phyloP scores from a whole-genome alignment of 2,888 invertebrate species.

The Scaptomyza reducta region DNA sequence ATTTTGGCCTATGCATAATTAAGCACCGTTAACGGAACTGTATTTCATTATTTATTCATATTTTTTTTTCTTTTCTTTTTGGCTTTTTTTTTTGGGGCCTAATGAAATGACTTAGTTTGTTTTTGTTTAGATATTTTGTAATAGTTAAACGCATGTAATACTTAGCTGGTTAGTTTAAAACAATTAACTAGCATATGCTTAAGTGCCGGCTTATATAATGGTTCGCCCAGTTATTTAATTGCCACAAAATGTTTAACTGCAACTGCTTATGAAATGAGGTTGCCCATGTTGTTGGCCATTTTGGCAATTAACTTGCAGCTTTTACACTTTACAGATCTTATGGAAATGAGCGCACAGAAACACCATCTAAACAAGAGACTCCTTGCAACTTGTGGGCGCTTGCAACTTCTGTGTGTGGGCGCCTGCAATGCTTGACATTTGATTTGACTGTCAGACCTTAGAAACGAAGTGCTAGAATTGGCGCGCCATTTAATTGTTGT shows the following conservation, averaged over 20 bases:
- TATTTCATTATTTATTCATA: constrained; percentile 47
- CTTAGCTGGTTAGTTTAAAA: constrained; percentile 59
- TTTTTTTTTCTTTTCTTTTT: constrained; percentile 17
- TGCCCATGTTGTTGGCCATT: constrained; percentile 36
- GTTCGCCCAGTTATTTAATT: constrained; percentile 61
- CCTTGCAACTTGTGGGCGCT: constrained; percentile 25
- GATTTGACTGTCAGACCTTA: constrained; percentile 32
- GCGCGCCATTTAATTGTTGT: constrained; percentile 59
- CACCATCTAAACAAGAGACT: constrained; percentile 9
- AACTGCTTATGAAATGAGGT: constrained; percentile 73
- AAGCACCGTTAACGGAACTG: constrained; percentile 78
- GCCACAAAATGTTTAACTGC: constrained; percentile 68
- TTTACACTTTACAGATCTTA: constrained; percentile 51
- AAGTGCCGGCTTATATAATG: constrained; percentile 57
- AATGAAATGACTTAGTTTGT: constrained; percentile 56
- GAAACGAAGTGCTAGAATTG: constrained; percentile 57
- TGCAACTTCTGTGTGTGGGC: constrained; percentile 47
- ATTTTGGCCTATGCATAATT: constrained; percentile 66
- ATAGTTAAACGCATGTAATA: constrained; percentile 50
- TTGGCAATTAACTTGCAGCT: constrained; percentile 55
- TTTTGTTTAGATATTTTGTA: constrained; percentile 35
- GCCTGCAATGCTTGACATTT: constrained; percentile 56
- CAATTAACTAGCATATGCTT: constrained; percentile 64
- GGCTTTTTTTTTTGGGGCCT: constrained; percentile 27
- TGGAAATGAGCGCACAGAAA: constrained; percentile 54